Base-by-base conservation (phyloP, 2,888 invertebrate genomes). In the Pimpla rufipes region DNA sequence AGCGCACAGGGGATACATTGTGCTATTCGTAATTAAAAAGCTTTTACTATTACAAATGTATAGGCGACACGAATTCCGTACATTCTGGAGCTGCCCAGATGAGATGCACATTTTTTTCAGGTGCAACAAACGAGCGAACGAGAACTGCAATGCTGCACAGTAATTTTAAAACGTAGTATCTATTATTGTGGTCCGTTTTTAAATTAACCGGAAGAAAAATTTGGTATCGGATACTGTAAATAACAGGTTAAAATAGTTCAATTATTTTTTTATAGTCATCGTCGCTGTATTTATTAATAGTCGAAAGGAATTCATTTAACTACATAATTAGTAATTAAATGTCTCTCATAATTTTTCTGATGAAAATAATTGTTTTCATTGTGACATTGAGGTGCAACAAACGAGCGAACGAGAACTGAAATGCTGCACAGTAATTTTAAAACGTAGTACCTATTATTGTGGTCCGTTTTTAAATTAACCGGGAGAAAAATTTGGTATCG, bases 11-110 rank as follows among this genome's bases (percentile, higher is more conserved):
- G 40, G 18, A 29, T n/a, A n/a, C 40, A 11, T 11, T 57, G 18
- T 59, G 67, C 50, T 59, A 52, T 64, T 67, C 40, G 4, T 35
- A 11, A 71, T 81, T 66, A 66, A n/a, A 29, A 67, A 59, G 55
- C 40, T 67, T 59, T 37, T 40, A 59, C 37, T 11, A 8, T 13
- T 37, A 40, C 11, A 10, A 55, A 23, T 23, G 13, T n/a, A 45
- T 45, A 45, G 11, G 4, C 13, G 3, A n/a, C 13, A 3, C 11
- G 13, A 45, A n/a, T n/a, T n/a, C 4, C 13, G n/a, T 13, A 13
- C n/a, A 13, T 45, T 29, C 29, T 5, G 29, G 5, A 5, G 29
- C 29, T 29, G 29, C 29, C 5, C 29, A 5, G 5, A 29, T 29
- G 29, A 3, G 3, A 29, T 29, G 29, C 5, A 29, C 29, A 5